Conservation (phyloP, 2,113 vertebrate species). For the Macheiramphus alcinus region DNA sequence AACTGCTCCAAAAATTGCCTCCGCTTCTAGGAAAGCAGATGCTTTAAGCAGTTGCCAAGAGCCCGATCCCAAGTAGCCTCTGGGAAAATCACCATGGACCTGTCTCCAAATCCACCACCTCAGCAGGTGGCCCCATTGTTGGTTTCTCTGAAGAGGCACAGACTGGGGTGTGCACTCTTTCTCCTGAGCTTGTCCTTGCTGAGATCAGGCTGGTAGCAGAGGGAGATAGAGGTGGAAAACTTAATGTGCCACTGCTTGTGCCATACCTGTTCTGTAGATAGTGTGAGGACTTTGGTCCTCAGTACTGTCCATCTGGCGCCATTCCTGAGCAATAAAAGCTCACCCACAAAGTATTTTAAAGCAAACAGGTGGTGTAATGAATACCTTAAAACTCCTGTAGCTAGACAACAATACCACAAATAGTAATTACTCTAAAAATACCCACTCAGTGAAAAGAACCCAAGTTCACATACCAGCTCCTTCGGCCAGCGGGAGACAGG, state of each 20-base stretch:
- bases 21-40: background rate
- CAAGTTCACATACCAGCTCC: background rate
- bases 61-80: background rate
- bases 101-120: background rate
- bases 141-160: background rate
- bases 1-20: background rate
- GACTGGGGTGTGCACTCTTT: background rate
- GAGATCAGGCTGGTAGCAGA: background rate
- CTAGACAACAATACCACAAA: background rate
- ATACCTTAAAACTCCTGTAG: conserved; percentile 35
- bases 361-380: conserved; percentile 33
- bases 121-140: background rate
- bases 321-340: conserved; percentile 53
- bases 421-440: background rate
- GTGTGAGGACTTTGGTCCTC: conserved; percentile 18
- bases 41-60: background rate
- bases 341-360: conserved; percentile 22
- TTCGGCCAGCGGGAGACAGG: background rate
- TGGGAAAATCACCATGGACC: background rate
- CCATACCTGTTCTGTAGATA: background rate
- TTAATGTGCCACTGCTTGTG: background rate
- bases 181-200: background rate
- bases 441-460: background rate
- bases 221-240: background rate
- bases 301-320: conserved; percentile 30